These are phyloP conservation scores for Oryzias melastigma DNA, from an alignment of 2,113 vertebrate species.

Conservation along the genomic window DNA sequence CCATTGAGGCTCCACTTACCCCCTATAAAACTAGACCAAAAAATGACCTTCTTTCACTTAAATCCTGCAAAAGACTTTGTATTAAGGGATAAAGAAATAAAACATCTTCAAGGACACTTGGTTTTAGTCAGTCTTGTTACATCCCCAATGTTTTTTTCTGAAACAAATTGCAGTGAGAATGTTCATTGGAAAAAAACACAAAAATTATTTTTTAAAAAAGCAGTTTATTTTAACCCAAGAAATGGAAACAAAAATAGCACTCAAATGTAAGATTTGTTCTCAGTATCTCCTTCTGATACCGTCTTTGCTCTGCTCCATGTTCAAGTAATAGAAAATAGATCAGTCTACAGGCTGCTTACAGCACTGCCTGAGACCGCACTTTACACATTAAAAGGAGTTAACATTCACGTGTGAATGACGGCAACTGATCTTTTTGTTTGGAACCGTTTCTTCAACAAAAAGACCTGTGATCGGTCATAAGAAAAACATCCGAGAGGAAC, in stretches of 20 bases:
- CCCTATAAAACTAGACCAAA: too few species aligned
- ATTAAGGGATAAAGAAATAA: too few species aligned
- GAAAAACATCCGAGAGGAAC: slow-evolving; percentile 55
- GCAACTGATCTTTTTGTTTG: slow-evolving; percentile 24
- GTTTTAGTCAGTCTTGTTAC: too few species aligned
- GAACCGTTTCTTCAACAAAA: background rate
- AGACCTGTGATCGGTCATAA: slow-evolving; percentile 41
- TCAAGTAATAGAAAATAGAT: slow-evolving; percentile 65
- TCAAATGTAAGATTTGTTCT: slow-evolving; percentile 26
- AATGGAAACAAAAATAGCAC: slow-evolving; percentile 56
- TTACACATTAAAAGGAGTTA: slow-evolving; percentile 44
- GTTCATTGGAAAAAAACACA: background rate
- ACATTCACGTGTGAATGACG: slow-evolving; percentile 56
- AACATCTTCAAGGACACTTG: too few species aligned
- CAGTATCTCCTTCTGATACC: background rate
- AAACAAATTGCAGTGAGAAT: slow-evolving; percentile 25
- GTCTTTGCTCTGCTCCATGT: slow-evolving; percentile 34
- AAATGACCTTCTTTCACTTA: too few species aligned
- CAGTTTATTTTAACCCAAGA: slow-evolving; percentile 61
- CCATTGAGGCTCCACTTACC: too few species aligned
- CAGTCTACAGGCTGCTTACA: slow-evolving; percentile 38
- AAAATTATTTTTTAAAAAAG: slow-evolving; percentile 48
- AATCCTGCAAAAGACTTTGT: too few species aligned
- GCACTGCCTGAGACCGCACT: slow-evolving; percentile 51
- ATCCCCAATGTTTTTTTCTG: background rate